A percentile compares a stretch with the other conserved stretches of the same genome.
These are phyloP conservation scores for Corythoichthys haematopterus DNA, from an alignment of 2,113 vertebrate genomes.

Conservation along the genomic window DNA sequence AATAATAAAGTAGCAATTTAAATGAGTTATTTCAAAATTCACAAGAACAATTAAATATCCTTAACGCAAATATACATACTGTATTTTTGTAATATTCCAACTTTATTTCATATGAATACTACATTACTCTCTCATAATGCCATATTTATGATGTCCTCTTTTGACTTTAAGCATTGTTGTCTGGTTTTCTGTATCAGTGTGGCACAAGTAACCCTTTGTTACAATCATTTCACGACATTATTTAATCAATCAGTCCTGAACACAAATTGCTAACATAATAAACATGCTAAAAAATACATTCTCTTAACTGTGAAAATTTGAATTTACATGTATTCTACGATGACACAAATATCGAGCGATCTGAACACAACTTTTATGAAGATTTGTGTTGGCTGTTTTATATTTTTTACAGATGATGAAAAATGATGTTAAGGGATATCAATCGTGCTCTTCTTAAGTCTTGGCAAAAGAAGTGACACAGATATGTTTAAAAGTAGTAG, in stretches of 20 bases:
- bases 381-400: neutral
- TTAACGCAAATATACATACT: neutral
- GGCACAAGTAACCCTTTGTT: neutral
- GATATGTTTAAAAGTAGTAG: constrained; percentile 12
- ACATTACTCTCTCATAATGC: neutral
- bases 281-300: neutral
- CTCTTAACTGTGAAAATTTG: neutral
- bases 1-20: neutral
- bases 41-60: neutral
- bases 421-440: neutral
- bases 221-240: neutral
- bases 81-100: neutral
- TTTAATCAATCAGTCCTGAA: neutral
- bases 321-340: neutral
- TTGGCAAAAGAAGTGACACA: neutral
- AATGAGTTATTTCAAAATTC: neutral
- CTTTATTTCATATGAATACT: neutral
- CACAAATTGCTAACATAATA: neutral
- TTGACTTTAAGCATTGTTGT: neutral
- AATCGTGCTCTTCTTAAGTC: neutral
- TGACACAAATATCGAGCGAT: neutral
- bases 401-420: neutral
- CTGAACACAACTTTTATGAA: neutral
- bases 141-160: neutral
- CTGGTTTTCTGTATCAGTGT: neutral